A percentile compares a stretch with the other conserved stretches of the same genome.
Conservation (phyloP, 2,113 vertebrate genomes). For the Peucedramus taeniatus region DNA sequence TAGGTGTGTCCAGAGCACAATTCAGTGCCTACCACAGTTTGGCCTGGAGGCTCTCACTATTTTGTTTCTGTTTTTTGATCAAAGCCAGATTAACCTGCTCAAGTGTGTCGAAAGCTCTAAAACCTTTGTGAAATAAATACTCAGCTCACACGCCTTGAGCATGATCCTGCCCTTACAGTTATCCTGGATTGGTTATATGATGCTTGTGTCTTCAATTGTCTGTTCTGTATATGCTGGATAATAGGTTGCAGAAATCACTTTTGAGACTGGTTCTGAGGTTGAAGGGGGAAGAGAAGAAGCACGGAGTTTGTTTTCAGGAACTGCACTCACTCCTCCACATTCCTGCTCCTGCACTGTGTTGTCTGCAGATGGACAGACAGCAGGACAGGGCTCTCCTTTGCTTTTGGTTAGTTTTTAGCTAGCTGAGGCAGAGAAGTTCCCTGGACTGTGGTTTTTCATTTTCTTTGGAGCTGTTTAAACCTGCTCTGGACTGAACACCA, state of each 20-base stretch:
- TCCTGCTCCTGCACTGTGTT: neutral
- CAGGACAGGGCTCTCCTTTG: neutral
- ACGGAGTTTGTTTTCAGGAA: neutral
- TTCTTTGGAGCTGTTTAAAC: too few relatives aligned
- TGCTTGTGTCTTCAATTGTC: neutral
- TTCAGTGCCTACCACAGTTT: neutral
- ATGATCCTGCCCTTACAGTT: neutral
- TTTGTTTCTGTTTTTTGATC: neutral
- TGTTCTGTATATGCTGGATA: neutral
- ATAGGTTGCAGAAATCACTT: too few relatives aligned
- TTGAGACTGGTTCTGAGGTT: neutral
- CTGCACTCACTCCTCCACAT: neutral
- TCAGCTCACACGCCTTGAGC: neutral
- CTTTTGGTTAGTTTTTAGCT: too few relatives aligned
- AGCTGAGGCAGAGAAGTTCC: too few relatives aligned
- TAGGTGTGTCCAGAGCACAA: neutral
- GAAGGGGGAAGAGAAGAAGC: neutral
- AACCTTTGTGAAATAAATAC: neutral
- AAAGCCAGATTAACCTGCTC: neutral
- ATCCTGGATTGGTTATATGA: neutral
- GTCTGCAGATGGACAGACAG: neutral
- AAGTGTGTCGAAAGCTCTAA: neutral
- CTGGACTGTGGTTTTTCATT: too few relatives aligned
- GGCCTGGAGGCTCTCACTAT: neutral
- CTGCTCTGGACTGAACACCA: too few relatives aligned